Evolutionary conservation across 2,888 invertebrate species (phyloP).

Genomic region (Eumerus sabulonum): DNA sequence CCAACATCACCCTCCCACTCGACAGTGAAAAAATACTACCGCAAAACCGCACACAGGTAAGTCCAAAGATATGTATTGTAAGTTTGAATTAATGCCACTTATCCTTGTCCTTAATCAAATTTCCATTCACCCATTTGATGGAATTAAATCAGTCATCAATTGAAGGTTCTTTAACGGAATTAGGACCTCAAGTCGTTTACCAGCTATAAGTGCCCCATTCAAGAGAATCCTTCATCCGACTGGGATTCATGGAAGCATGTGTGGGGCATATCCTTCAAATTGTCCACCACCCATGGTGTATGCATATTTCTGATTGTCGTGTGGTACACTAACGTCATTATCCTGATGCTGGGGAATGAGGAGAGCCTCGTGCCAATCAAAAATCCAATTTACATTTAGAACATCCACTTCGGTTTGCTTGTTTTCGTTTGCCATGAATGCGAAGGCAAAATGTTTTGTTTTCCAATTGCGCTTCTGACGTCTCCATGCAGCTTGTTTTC

Average conservation of each 20-base stretch:
- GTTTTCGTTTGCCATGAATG: not conserved
- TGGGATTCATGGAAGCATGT: no score
- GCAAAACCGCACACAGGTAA: slow-evolving; percentile 78
- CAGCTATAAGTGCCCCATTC: no score
- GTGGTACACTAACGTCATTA: not conserved
- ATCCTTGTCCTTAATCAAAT: not conserved
- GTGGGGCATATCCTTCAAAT: not conserved
- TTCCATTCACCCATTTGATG: not conserved
- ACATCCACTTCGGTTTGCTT: not conserved
- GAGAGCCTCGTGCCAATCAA: slow-evolving; percentile 47
- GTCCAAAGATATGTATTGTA: slow-evolving; percentile 70
- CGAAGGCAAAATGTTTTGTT: slow-evolving; percentile 11
- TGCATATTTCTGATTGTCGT: no score
- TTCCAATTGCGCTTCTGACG: not conserved
- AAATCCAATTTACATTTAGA: slow-evolving; percentile 46
- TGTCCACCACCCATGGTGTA: slow-evolving; percentile 1
- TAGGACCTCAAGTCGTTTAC: no score
- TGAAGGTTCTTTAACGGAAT: no score
- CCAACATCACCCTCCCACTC: slow-evolving; percentile 73
- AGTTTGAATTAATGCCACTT: no score
- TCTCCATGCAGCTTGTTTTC: no score
- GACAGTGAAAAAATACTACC: slow-evolving; percentile 77
- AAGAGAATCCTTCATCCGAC: no score
- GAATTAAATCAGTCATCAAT: no score
- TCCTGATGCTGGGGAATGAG: not conserved